Conservation (phyloP, 2,888 invertebrate genomes). For the Clunio marinus region DNA sequence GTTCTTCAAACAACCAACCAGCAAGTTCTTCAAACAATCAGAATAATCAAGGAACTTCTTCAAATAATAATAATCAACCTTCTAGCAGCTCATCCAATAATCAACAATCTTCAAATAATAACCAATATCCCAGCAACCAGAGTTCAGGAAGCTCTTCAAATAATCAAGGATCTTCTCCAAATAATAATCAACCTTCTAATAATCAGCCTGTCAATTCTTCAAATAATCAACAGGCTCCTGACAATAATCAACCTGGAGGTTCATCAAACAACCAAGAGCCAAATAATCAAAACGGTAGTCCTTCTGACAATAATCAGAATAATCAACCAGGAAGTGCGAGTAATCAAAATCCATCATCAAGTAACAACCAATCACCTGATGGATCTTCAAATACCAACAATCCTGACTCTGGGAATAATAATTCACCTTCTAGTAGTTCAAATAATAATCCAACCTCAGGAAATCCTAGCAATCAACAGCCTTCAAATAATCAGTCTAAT, state of each 20-base stretch:
- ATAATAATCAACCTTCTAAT: conserved; percentile 2
- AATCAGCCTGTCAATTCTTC: conserved; percentile 39
- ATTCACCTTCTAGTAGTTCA: neutral
- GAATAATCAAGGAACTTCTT: conserved; percentile 40
- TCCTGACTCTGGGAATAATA: neutral
- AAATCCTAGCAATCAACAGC: neutral
- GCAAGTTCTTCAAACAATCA: conserved; percentile 9
- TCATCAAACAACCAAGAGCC: neutral
- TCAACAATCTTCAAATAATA: neutral
- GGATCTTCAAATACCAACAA: too few species aligned
- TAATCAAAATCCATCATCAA: neutral
- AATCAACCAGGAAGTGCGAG: neutral
- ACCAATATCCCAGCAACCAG: neutral
- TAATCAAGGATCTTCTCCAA: neutral
- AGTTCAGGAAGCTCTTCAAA: too few species aligned
- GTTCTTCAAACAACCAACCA: conserved; percentile 39
- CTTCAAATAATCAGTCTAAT: neutral
- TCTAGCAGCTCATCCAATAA: neutral
- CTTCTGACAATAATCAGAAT: neutral
- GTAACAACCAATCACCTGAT: too few species aligned
- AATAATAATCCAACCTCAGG: neutral
- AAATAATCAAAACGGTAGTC: neutral
- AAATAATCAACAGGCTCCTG: neutral
- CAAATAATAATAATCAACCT: conserved; percentile 28
- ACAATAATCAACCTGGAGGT: conserved; percentile 40